Evolutionary conservation across 2,797 vertebrate species (phyloP), one percentile per base, ranked within the genome.

Genomic region (Sebastes minor): DNA sequence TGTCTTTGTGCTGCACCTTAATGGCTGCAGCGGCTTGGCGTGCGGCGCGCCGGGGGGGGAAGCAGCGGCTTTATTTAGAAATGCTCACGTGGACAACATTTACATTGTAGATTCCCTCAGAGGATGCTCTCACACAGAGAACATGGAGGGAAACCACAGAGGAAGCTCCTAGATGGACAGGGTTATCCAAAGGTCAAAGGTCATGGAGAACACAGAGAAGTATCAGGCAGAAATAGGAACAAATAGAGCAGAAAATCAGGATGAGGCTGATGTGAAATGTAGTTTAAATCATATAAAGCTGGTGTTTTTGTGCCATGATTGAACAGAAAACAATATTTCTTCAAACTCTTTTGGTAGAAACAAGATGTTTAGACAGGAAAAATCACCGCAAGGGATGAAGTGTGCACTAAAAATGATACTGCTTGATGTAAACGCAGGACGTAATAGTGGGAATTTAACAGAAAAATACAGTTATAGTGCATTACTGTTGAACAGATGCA

Each of bases 1-100:
- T 79, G 88, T 90, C 90, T 92, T 87, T 88, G 84, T 78, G 83
- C 91, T 59, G 86, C 80, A 93, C 90, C 91, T 91, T 89, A 78
- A 92, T 88, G 90, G 90, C 76, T 79, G 82, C 61, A 8, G 78
- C 69, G 6, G 81, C 55, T 68, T 6, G 60, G 56, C 25, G 20
- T 61, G 11, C 4, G 2, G 57, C 9, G 16, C 12, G 35, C 23
- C 5, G 2, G 53, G 18, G 3, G 3, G 64, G 71, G 63, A 63
- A 70, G 78, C 25, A 6, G 57, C 6, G 11, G 71, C 82, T 91
- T 88, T 82, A 86, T 89, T 90, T 88, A 90, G 84, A 87, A 56
- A 76, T 5, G 38, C 73, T 83, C 79, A 33, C 76, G 66, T 4
- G 56, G 60, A 80, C 69, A 74, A 71, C 84, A 88, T 91, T 93